Evolutionary conservation across 2,797 vertebrate genomes (phyloP).

Genomic region (Peromyscus attwateri): DNA sequence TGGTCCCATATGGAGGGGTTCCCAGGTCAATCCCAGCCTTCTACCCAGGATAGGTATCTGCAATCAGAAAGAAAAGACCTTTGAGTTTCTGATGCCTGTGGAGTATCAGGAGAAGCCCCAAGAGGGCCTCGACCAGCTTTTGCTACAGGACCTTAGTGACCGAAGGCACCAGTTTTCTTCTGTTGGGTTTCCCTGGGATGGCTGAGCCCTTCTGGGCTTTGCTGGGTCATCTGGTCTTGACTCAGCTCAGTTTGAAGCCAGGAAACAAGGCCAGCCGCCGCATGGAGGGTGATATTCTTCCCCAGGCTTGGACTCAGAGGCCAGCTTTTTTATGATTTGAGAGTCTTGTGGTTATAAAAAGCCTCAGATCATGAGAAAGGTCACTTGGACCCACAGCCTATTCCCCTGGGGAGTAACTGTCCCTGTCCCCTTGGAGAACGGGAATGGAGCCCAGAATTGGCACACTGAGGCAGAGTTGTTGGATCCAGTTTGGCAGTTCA

Average conservation of each 20-base stretch:
- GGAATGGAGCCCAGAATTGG: background rate
- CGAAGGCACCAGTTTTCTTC: rapidly evolving
- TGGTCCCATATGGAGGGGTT: background rate
- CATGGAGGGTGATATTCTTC: background rate
- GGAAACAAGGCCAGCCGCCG: background rate
- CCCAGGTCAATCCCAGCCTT: background rate
- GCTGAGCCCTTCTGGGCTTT: background rate
- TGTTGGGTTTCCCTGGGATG: rapidly evolving
- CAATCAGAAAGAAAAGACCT: background rate
- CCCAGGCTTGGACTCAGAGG: background rate
- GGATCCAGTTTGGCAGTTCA: background rate
- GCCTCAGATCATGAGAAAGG: slow-evolving; percentile 56
- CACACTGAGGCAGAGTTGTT: rapidly evolving
- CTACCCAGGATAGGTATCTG: background rate
- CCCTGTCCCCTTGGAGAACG: background rate
- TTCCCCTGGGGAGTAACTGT: background rate
- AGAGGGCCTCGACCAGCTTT: rapidly evolving
- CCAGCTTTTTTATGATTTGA: background rate
- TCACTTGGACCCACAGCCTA: background rate
- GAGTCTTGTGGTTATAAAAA: background rate
- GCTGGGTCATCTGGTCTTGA: background rate
- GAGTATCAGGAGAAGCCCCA: background rate
- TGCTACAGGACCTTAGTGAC: too few species aligned
- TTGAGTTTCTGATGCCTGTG: background rate
- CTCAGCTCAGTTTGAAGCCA: background rate